phyloP scores from a whole-genome alignment of 2,113 vertebrate species.

The Callocephalon fimbriatum region DNA sequence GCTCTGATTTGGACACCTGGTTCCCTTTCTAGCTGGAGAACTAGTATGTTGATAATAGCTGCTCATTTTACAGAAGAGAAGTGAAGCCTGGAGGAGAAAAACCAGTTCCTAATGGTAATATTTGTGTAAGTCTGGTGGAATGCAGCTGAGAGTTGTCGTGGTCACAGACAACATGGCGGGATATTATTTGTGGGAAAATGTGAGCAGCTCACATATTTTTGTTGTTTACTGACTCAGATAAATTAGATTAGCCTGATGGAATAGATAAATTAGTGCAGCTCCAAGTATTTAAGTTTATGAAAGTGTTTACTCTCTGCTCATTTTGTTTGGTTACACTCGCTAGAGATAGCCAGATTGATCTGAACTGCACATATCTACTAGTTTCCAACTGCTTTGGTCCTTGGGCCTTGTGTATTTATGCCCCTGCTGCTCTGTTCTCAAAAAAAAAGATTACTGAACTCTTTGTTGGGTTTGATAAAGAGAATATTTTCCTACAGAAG shows the following conservation, averaged over 20 bases:
- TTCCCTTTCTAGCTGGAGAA: background rate
- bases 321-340: background rate
- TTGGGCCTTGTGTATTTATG: background rate
- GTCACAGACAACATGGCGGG: background rate
- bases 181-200: background rate
- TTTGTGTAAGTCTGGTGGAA: background rate
- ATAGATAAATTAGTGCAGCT: background rate
- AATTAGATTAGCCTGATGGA: slow-evolving; percentile 6
- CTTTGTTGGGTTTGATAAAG: background rate
- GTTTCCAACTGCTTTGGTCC: background rate
- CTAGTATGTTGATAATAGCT: background rate
- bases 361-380: background rate
- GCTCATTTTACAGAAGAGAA: background rate
- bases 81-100: background rate
- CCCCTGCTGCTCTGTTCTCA: background rate
- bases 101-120: background rate
- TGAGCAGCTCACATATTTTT: background rate
- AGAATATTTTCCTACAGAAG: background rate
- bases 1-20: background rate
- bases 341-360: background rate
- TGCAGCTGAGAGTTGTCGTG: accelerated
- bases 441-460: background rate
- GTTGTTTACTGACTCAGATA: background rate
- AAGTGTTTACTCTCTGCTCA: background rate
- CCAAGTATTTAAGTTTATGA: slow-evolving; percentile 3